Evolutionary conservation across 2,888 invertebrate species (phyloP).

Genomic region (Creontiades dilutus): DNA sequence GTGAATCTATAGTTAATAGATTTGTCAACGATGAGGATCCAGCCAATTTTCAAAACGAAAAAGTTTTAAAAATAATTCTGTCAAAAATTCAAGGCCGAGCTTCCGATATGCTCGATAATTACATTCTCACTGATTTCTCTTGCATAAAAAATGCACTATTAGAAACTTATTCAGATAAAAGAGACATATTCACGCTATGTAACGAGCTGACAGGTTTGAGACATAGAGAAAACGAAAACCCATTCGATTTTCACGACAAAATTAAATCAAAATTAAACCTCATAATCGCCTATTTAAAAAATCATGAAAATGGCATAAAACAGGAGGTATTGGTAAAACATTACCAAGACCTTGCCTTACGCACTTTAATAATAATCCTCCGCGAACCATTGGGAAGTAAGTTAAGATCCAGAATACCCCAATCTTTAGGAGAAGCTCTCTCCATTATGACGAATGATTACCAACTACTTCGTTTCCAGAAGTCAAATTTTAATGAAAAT

Average conservation of each 20-base stretch:
- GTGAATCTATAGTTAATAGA: neutral
- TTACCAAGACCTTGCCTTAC: neutral
- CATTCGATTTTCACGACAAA: neutral
- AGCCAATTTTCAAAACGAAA: neutral
- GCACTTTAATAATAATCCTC: neutral
- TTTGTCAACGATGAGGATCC: neutral
- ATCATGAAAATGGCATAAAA: neutral
- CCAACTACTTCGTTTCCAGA: neutral
- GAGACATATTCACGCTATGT: neutral
- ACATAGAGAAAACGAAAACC: neutral
- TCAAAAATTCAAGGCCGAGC: neutral
- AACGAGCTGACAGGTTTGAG: neutral
- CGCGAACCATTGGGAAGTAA: neutral
- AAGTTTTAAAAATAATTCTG: neutral
- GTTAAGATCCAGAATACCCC: neutral
- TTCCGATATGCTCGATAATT: neutral
- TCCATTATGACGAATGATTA: neutral
- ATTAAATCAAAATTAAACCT: neutral
- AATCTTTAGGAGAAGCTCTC: neutral
- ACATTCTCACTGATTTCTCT: neutral
- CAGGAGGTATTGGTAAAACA: neutral
- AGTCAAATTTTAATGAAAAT: neutral
- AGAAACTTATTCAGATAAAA: neutral
- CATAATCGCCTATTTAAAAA: neutral
- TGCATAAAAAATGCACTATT: neutral